Evolutionary conservation across 2,113 vertebrate species (phyloP).

Genomic region (Dipodomys spectabilis): DNA sequence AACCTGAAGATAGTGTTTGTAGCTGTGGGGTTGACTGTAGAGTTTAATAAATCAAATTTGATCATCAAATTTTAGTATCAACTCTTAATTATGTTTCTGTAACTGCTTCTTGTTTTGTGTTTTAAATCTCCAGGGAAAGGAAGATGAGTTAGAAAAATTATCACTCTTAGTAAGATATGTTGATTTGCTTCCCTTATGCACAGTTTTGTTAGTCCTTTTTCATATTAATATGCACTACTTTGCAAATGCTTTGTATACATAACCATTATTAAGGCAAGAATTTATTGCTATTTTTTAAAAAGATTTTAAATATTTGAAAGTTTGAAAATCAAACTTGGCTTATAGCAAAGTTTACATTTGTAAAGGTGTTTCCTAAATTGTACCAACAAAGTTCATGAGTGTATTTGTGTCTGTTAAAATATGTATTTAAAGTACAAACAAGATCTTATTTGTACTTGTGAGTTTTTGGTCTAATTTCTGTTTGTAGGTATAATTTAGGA

Average conservation of each 20-base stretch:
- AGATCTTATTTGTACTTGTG: conserved; percentile 50
- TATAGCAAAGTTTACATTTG: conserved; percentile 59
- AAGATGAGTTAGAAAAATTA: conserved; percentile 81
- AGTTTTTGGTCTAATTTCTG: conserved; percentile 45
- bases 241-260: conserved; percentile 82
- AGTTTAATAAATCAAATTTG: conserved; percentile 57
- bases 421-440: conserved; percentile 14
- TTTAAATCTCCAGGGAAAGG: conserved; percentile 80
- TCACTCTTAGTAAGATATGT: conserved; percentile 78
- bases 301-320: conserved; percentile 74
- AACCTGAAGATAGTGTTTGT: neutral
- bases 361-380: conserved; percentile 73
- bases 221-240: conserved; percentile 73
- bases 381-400: conserved; percentile 67
- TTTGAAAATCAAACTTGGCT: conserved; percentile 56
- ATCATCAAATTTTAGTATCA: conserved; percentile 43
- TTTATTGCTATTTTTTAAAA: conserved; percentile 70
- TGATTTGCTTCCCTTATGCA: conserved; percentile 76
- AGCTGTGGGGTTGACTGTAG: conserved; percentile 5
- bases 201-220: conserved; percentile 79
- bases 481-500: conserved; percentile 80
- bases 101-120: conserved; percentile 74
- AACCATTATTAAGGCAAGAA: conserved; percentile 82
- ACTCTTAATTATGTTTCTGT: conserved; percentile 65
- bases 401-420: conserved; percentile 35